Conservation (phyloP, 2,113 vertebrate species). For the Emydura subglobosa region DNA sequence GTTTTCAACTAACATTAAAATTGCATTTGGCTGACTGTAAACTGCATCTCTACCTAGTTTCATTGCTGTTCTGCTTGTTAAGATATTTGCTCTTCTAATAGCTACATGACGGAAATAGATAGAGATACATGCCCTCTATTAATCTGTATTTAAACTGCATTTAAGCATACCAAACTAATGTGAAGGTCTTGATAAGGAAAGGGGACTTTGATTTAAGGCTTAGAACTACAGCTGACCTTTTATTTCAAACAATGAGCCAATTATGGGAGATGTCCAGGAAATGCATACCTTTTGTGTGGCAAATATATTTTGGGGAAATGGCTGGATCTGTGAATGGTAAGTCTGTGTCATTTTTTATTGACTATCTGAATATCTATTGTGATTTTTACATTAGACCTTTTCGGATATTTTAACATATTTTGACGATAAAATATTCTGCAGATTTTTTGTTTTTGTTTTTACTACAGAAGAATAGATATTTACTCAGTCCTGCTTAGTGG, state of each 20-base stretch:
- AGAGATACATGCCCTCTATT: neutral
- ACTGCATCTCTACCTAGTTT: neutral
- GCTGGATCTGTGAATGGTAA: neutral
- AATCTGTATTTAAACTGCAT: slow-evolving; percentile 19
- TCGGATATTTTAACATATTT: neutral
- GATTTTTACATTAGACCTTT: neutral
- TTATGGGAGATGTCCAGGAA: neutral
- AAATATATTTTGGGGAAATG: neutral
- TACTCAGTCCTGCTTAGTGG: neutral
- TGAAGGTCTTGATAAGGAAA: slow-evolving; percentile 9
- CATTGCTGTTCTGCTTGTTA: neutral
- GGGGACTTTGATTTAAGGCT: slow-evolving; percentile 27
- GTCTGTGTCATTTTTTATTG: neutral
- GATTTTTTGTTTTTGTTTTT: neutral
- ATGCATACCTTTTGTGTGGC: neutral
- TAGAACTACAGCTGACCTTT: neutral
- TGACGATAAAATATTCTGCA: neutral
- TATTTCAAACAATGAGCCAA: slow-evolving; percentile 23
- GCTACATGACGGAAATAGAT: neutral
- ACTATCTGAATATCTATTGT: neutral
- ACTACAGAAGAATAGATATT: neutral
- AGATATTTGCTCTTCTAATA: slow-evolving; percentile 29
- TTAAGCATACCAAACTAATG: slow-evolving; percentile 17
- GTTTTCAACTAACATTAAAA: slow-evolving; percentile 19
- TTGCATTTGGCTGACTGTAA: slow-evolving; percentile 7